Conservation (phyloP, 2,113 vertebrate genomes). For the Vulpes vulpes region DNA sequence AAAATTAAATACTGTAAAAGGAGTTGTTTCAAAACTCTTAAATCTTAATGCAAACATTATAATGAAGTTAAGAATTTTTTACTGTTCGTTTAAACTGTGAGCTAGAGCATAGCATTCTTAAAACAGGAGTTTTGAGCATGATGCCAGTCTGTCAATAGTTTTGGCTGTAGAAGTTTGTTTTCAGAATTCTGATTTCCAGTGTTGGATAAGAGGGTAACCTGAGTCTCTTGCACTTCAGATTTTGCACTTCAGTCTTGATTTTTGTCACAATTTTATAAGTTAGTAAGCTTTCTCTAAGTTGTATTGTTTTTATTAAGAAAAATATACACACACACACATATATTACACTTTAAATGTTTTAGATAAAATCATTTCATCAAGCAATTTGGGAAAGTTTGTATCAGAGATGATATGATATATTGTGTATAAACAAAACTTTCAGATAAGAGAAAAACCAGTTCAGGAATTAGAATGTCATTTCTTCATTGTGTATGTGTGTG, state of each 20-base stretch:
- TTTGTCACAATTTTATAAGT: not conserved
- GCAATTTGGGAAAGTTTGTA: not conserved
- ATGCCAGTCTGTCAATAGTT: not conserved
- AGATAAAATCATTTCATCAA: constrained; percentile 39
- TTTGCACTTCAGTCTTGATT: not conserved
- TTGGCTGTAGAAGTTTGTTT: not conserved
- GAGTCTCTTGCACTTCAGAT: not conserved
- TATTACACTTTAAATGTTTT: not conserved
- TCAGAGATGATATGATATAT: not conserved
- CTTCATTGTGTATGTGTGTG: not conserved
- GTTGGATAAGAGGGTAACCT: not conserved
- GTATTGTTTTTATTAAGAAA: constrained; percentile 48
- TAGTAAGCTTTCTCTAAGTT: constrained; percentile 34
- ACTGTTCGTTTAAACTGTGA: not conserved
- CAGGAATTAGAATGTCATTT: constrained; percentile 85
- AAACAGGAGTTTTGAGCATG: not conserved
- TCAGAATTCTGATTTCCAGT: constrained; percentile 24
- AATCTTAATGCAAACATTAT: not conserved
- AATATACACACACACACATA: not conserved
- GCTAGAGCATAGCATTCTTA: not conserved
- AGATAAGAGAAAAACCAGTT: constrained; percentile 79
- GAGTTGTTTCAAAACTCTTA: constrained; percentile 32
- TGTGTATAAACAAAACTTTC: constrained; percentile 66
- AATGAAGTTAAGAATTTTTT: not conserved
- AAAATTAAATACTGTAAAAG: not conserved